Evolutionary conservation across 2,113 vertebrate genomes (phyloP).

Genomic region (Centropus bengalensis): DNA sequence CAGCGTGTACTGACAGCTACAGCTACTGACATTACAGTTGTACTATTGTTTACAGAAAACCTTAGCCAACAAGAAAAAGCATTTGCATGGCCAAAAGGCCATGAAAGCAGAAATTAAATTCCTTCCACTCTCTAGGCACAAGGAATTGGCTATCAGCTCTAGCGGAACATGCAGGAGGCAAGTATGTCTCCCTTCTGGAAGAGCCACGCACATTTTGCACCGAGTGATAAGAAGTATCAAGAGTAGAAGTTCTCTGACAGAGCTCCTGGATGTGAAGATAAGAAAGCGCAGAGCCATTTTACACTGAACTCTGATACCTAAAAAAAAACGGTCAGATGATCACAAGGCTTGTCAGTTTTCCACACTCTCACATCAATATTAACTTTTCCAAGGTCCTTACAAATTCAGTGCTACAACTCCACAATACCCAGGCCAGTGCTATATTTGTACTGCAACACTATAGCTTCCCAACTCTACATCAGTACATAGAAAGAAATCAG

Average conservation of each 20-base stretch:
- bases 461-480: background rate
- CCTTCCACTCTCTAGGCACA: background rate
- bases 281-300: background rate
- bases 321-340: background rate
- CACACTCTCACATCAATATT: background rate
- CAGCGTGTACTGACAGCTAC: background rate
- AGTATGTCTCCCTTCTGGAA: background rate
- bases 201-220: background rate
- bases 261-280: background rate
- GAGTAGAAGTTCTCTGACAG: background rate
- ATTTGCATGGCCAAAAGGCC: background rate
- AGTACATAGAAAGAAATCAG: background rate
- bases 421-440: background rate
- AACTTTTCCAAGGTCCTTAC: background rate
- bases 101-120: background rate
- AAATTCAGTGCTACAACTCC: background rate
- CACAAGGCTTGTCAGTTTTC: background rate
- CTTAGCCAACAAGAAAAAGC: background rate
- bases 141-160: background rate
- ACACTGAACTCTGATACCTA: background rate
- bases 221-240: background rate
- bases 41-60: background rate
- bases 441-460: background rate
- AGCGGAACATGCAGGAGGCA: background rate
- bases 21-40: background rate